phyloP scores from a whole-genome alignment of 2,113 vertebrate genomes.

The Pachyramphus minor region DNA sequence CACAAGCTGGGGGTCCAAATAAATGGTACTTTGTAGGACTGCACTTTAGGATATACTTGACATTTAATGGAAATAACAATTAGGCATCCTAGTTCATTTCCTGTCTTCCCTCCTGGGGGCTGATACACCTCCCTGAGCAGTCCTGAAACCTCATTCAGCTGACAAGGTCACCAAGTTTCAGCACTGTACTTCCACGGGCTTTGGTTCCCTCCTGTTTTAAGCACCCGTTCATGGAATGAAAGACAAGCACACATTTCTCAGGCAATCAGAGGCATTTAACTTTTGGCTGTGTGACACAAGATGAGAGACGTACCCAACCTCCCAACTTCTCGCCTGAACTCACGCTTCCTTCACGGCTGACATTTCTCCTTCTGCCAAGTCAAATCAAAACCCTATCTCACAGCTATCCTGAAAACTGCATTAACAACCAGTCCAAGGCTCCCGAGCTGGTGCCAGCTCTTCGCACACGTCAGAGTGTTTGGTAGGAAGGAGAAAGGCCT shows the following conservation, averaged over 20 bases:
- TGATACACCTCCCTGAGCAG: neutral
- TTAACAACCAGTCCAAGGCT: neutral
- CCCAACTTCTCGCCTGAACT: constrained; percentile 12
- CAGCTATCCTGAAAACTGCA: neutral
- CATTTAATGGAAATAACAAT: neutral
- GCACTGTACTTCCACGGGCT: fast-evolving
- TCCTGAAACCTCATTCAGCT: neutral
- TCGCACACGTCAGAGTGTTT: neutral
- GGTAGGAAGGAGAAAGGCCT: neutral
- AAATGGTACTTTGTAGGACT: neutral
- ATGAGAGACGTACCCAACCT: neutral
- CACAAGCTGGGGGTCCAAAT: neutral
- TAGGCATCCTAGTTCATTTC: neutral
- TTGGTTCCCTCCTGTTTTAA: neutral
- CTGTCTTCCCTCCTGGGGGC: neutral
- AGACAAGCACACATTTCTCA: neutral
- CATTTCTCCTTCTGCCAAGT: constrained; percentile 54
- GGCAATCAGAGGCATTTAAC: neutral
- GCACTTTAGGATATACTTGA: neutral
- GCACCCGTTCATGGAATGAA: neutral
- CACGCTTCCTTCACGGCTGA: neutral
- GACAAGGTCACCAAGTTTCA: neutral
- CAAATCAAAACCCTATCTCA: neutral
- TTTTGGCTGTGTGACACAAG: constrained; percentile 24
- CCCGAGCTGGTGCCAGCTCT: neutral